Base-by-base conservation (phyloP, 1,140 invertebrate species). In the Lordiphosa collinella region DNA sequence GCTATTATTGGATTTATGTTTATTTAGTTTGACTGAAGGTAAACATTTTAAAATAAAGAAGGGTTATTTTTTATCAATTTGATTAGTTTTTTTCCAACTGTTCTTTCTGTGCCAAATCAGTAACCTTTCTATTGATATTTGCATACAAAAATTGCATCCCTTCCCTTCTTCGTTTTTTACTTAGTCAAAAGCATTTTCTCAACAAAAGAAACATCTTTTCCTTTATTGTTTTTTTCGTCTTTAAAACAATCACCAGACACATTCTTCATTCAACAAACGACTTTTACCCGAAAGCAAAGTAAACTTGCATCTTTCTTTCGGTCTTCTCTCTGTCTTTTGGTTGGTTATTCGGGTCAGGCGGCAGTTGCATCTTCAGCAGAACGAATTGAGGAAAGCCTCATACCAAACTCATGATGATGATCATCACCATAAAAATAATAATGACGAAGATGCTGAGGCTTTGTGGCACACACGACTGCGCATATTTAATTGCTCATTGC, bases 401-500 rank as follows among this genome's bases (percentile, higher is more conserved):
- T 29, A 29, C 25, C 25, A 29, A 29, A 29, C 25, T 29, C 14
- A 10, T 32, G 41, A 12, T 32, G 56, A 62, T 61, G 36, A 51
- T 46, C 40, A 61, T 46, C 16, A 43, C 36, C 8, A 22, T 14
- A 11, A 55, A 12, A 41, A 38, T 32, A 55, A 38, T 40, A 60
- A 63, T 25, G 53, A 57, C 18, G 53, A 34, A 11, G 54, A 4
- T 9, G 54, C 50, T 63, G 14, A 18, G 32, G 31, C 31, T 51
- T 41, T 52, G 36, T 49, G 75, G 69, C 50, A 70, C 65, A 79
- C 75, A 79, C 75, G 75, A 79, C 70, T 80, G 75, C 65, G 75
- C 75, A 79, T 79, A 79, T 79, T 79, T 79, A 79, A 79, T 79
- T 79, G 75, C 75, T 80, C 75, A 80, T 80, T 74, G 65, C 64